Evolutionary conservation across 2,888 invertebrate genomes (phyloP), one percentile per base, ranked within the genome.

Genomic region (Chironomus riparius): DNA sequence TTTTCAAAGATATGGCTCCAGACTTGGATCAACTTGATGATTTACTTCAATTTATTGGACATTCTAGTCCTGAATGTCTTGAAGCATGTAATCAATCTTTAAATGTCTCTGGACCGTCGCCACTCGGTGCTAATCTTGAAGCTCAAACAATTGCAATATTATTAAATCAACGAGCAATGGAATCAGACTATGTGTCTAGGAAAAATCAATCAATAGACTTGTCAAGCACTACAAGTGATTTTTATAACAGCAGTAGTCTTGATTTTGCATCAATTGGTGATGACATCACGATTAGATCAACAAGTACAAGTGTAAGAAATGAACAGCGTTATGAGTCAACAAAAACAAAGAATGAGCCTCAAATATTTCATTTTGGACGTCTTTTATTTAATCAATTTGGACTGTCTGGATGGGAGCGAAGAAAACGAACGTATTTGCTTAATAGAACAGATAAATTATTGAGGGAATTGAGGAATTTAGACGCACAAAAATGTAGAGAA

Each of bases 1-100:
- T 92, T 77, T 90, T 90, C 78, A 90, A 91, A 77, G 93, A 93
- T 81, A 89, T 92, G 50, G 92, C 93, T 0, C 91, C 93, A 0
- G 94, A 94, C 82, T 88, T 94, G 84, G 97, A 97, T 85, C 97
- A 96, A 83, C 84, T 97, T 76, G 94, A 96, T 84, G 95, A 96
- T 85, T 86, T 96, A 77, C 85, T 97, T 77, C 91, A 93, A 79
- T 97, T 96, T 85, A 91, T 98, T 80, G 95, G 95, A 0, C 90
- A 93, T 83, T 94, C 95, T 2, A 97, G 96, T 80, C 93, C 97
- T 0, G 97, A 98, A 83, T 94, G 95, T 81, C 85, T 91, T 68
- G 87, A 89, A 77, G 85, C 85, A 73, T 80, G 80, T 4, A 91
- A 91, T 47, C 87, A 87, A 47, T 88, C 92, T 65, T 85, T 96